Evolutionary conservation across 30 jellyfish, hydroid and myxozoan genomes (phyloP).

Genomic region (Calvadosia cruxmelitensis): DNA sequence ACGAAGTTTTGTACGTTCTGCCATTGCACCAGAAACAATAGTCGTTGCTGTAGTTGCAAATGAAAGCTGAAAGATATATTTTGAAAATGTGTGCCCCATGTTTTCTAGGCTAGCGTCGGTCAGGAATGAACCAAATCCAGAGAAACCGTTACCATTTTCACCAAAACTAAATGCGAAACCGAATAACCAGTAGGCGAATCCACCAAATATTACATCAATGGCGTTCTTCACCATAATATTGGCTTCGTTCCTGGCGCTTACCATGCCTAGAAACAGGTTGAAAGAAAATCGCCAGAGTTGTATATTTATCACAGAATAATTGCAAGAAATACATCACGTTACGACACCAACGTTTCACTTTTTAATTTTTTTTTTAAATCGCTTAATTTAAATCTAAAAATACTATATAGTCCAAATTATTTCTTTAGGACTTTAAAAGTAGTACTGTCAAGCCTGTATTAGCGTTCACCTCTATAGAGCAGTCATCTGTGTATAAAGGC

Average conservation of each 20-base stretch:
- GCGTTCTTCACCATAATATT: conserved; percentile 79
- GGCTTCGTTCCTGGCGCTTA: conserved; percentile 68
- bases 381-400: no score
- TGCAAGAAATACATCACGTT: no score
- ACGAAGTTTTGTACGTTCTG: conserved; percentile 59
- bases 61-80: conserved; percentile 65
- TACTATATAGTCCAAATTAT: no score
- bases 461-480: no score
- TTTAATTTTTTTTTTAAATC: no score
- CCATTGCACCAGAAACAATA: conserved; percentile 91
- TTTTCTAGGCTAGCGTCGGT: conserved; percentile 46
- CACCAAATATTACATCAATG: conserved; percentile 82
- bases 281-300: no score
- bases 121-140: conserved; percentile 45
- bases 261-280: conserved; percentile 32
- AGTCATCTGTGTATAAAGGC: no score
- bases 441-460: no score
- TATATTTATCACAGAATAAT: no score
- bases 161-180: conserved; percentile 79
- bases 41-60: conserved; percentile 91
- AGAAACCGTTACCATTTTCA: conserved; percentile 10
- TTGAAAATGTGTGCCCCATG: conserved; percentile 59
- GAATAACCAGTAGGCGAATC: conserved; percentile 64
- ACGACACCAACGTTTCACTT: no score
- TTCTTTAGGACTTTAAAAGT: no score